Conservation (phyloP, 2,888 invertebrate genomes). For the Noctua fimbriata region DNA sequence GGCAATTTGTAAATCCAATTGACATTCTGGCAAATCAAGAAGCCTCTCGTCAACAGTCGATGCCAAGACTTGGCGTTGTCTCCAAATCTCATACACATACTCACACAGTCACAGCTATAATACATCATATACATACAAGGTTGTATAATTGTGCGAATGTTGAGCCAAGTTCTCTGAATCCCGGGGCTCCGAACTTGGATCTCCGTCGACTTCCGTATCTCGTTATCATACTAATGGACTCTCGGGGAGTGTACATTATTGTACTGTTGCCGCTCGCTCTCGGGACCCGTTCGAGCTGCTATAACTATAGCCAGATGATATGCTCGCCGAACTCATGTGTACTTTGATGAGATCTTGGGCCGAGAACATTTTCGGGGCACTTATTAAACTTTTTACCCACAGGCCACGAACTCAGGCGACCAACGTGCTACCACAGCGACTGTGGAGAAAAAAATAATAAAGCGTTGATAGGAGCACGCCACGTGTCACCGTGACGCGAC, state of each 20-base stretch:
- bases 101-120: constrained; percentile 40
- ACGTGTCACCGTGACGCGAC: neutral
- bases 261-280: constrained; percentile 69
- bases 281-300: constrained; percentile 61
- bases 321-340: constrained; percentile 17
- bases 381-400: neutral
- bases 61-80: constrained; percentile 46
- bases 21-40: neutral
- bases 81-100: constrained; percentile 35
- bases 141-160: constrained; percentile 65
- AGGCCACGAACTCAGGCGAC: neutral
- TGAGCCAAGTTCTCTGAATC: constrained; percentile 60
- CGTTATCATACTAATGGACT: constrained; percentile 83
- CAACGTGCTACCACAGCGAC: neutral
- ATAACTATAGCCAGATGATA: constrained; percentile 41
- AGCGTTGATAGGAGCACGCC: neutral
- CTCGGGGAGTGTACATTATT: constrained; percentile 74
- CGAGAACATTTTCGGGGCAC: neutral
- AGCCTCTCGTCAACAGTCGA: neutral
- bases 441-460: neutral
- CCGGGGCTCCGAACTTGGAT: constrained; percentile 66
- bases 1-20: neutral
- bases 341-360: constrained; percentile 33
- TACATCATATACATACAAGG: constrained; percentile 45
- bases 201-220: constrained; percentile 70